phyloP scores from a whole-genome alignment of 2,797 vertebrate species.

The Furcifer pardalis region DNA sequence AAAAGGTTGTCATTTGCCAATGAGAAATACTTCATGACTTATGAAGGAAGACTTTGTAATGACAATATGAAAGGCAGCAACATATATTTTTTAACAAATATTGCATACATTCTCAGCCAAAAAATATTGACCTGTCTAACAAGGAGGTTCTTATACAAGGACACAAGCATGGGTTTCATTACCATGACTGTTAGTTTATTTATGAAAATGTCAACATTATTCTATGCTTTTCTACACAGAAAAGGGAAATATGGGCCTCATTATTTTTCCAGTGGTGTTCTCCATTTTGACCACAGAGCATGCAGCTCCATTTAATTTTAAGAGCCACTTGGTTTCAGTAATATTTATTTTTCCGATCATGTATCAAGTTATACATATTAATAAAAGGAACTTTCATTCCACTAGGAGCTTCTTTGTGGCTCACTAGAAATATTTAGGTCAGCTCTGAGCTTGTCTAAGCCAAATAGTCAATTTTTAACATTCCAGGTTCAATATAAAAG shows the following conservation, averaged over 20 bases:
- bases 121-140: constrained; percentile 19
- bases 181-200: constrained; percentile 12
- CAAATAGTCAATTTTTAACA: background rate
- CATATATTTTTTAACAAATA: constrained; percentile 27
- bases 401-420: background rate
- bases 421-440: constrained; percentile 15
- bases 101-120: constrained; percentile 10
- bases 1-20: constrained; percentile 18
- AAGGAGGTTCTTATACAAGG: constrained; percentile 36
- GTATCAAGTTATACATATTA: background rate
- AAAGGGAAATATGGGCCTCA: constrained; percentile 6
- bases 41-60: constrained; percentile 36
- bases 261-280: constrained; percentile 17
- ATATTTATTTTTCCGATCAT: background rate
- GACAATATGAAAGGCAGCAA: constrained; percentile 22
- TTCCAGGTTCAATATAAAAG: background rate
- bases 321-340: background rate
- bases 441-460: background rate
- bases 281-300: background rate
- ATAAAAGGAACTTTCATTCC: background rate
- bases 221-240: background rate
- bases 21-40: constrained; percentile 31
- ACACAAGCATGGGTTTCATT: constrained; percentile 31
- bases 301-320: background rate
- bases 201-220: background rate